Base-by-base conservation (phyloP, 1,140 invertebrate genomes). In the Littorina saxatilis region DNA sequence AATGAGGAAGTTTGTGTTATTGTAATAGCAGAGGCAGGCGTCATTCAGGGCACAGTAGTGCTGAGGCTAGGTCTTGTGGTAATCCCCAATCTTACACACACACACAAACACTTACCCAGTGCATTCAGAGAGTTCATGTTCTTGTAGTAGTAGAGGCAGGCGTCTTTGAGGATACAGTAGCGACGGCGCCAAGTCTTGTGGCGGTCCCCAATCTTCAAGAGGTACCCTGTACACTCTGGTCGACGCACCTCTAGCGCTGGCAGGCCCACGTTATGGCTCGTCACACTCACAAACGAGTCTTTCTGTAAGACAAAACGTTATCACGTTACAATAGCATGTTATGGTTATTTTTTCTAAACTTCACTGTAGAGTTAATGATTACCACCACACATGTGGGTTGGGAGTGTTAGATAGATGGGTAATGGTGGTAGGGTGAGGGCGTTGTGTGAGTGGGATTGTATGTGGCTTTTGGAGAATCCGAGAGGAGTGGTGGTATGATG, bases 101-200 rank as follows among this genome's bases (percentile, higher is more conserved):
- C 68, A 2, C 4, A 2, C 68, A 39, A 3, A 43, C 37, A 92
- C 91, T 91, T 92, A 97, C 96, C 98, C 91, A 97, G 96, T 84
- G 97, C 96, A 89, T 94, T 95, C 87, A 96, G 96, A 82, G 97
- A 96, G 89, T 96, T 96, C 20, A 95, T 95, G 91, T 98, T 96
- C 86, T 96, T 95, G 92, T 98, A 99, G 92, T 98, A 98, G 93
- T 98, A 99, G 17, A 99, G 94, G 87, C 96, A 98, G 66, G 97
- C 98, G 92, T 99, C 97, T 92, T 99, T 99, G 7, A 99, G 94
- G 32, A 99, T 96, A 93, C 98, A 99, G 93, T 98, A 99, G 66
- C 97, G 94, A 87, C 96, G 95, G 81, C 95, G 96, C 97, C 97
- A 99, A 70, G 94, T 95, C 93, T 96, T 97, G 91, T 94, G 95